phyloP scores from a whole-genome alignment of 2,113 vertebrate genomes.

The Engraulis encrasicolus region DNA sequence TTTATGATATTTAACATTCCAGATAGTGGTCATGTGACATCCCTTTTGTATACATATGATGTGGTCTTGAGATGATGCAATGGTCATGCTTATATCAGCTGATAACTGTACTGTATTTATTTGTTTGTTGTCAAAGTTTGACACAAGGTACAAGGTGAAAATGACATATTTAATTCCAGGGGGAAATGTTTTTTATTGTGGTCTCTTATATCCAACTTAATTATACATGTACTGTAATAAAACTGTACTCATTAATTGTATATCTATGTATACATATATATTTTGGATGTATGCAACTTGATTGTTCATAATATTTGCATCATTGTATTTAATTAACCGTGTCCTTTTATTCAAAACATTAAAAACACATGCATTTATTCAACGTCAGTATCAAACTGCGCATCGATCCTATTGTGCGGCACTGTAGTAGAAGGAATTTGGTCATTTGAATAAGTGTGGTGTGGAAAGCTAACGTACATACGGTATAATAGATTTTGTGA shows the following conservation, averaged over 20 bases:
- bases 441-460: not conserved
- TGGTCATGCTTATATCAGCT: conserved; percentile 18
- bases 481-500: not conserved
- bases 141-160: conserved; percentile 11
- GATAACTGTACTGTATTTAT: conserved; percentile 18
- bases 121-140: conserved; percentile 11
- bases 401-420: not conserved
- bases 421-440: not conserved
- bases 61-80: conserved; percentile 22
- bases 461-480: not conserved
- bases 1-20: conserved; percentile 23
- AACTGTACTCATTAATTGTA: conserved; percentile 22
- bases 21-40: conserved; percentile 15
- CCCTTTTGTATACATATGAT: conserved; percentile 23
- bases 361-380: conserved; percentile 20
- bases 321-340: conserved; percentile 23
- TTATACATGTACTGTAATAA: conserved; percentile 23
- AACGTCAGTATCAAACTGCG: not conserved
- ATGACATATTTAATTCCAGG: conserved; percentile 18
- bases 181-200: conserved; percentile 22
- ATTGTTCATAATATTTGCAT: conserved; percentile 23
- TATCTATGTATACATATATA: conserved; percentile 22
- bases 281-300: conserved; percentile 21
- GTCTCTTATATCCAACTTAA: conserved; percentile 20
- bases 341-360: conserved; percentile 22